Base-by-base conservation (phyloP, 2,113 vertebrate species). In the Centrocercus urophasianus region DNA sequence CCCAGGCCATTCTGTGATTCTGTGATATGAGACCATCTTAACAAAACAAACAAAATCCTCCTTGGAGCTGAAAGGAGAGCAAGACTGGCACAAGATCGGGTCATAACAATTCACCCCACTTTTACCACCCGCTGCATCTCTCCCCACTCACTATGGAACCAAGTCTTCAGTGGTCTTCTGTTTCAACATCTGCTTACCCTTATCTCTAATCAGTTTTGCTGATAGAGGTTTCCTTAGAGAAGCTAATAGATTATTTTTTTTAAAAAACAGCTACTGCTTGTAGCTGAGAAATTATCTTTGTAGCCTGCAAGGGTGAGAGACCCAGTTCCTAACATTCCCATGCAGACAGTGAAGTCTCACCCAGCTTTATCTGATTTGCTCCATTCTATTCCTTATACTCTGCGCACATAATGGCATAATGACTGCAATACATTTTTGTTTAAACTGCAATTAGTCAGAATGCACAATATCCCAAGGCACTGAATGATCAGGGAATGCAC, bases 201-300 rank as follows among this genome's bases (percentile, higher is more conserved):
- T 97, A 97, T 97, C 97, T 96, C 73, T 61, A 97, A 96, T 97
- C 97, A 94, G 95, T 96, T 96, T 81, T 95, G 92, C 92, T 96
- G 97, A 97, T 93, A 96, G 93, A 77, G 85, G 69, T 96, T 97
- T 97, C 93, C 96, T 95, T 92, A 80, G 86, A 93, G 94, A 97
- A 69, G 0, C 56, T 95, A 90, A 97, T 38, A 94, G 92, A 88
- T 88, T 95, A 86, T 88, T 40, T 40, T 86, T 43, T 88, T 59
- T 20, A 66, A 48, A 48, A 73, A 89, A n/a, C 80, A 79, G 87
- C 91, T 94, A 63, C 89, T 90, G 93, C 67, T 82, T 91, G 87
- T 93, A 93, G 94, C 93, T 83, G 79, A 92, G 93, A 96, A 97
- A 97, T 95, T 95, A 96, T 97, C 95, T 91, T 81, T 69, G 79